Conservation (phyloP, 2,888 invertebrate species). For the Hartigia nigra region DNA sequence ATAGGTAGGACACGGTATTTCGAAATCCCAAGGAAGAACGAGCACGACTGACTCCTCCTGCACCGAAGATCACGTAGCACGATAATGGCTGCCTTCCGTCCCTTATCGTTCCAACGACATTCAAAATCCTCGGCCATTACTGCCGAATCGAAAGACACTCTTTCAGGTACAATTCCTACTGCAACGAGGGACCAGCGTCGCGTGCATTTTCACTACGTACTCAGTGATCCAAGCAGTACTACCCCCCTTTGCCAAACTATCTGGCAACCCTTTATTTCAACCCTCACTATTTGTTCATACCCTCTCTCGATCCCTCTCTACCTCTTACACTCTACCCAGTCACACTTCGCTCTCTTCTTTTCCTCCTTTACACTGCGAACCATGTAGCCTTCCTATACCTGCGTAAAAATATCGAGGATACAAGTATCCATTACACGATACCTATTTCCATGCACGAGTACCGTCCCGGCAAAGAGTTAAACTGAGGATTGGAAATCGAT, state of each 20-base stretch:
- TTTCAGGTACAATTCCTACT: background rate
- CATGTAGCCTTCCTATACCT: background rate
- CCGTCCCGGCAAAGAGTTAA: constrained; percentile 34
- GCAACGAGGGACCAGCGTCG: background rate
- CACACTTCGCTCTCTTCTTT: background rate
- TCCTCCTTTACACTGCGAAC: background rate
- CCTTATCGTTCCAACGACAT: constrained; percentile 59
- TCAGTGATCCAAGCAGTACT: background rate
- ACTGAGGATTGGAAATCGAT: constrained; percentile 41
- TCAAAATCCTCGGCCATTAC: constrained; percentile 54
- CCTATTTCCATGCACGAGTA: constrained; percentile 38
- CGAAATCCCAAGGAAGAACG: constrained; percentile 43
- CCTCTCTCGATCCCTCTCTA: background rate
- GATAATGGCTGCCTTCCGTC: constrained; percentile 61
- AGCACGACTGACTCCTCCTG: constrained; percentile 41
- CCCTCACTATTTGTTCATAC: background rate
- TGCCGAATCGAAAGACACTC: constrained; percentile 18
- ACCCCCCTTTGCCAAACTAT: background rate
- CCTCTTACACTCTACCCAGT: background rate
- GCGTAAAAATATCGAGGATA: constrained; percentile 19
- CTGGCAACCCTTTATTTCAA: background rate
- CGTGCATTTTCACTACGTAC: background rate
- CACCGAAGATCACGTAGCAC: constrained; percentile 59
- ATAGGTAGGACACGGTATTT: constrained; percentile 36
- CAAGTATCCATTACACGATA: constrained; percentile 36